phyloP scores from a whole-genome alignment of 2,113 vertebrate species.

The Recurvirostra avosetta region DNA sequence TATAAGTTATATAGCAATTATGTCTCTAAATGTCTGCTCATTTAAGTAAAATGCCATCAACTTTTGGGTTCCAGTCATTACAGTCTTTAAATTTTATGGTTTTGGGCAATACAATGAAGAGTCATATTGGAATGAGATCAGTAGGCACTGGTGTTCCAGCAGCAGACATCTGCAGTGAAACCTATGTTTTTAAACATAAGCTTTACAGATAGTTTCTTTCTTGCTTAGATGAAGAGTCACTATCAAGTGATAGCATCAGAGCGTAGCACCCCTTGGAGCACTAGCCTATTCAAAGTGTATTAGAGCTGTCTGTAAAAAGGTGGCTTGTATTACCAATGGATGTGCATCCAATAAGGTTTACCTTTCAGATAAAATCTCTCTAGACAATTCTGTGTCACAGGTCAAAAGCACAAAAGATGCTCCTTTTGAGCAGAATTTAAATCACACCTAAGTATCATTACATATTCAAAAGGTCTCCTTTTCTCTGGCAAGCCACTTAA shows the following conservation, averaged over 20 bases:
- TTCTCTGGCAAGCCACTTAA: not conserved
- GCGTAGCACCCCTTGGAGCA: not conserved
- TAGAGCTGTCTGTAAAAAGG: not conserved
- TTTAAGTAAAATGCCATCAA: not conserved
- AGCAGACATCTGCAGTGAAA: not conserved
- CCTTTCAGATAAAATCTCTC: not conserved
- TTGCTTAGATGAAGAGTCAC: not conserved
- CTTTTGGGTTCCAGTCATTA: not conserved
- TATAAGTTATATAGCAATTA: not conserved
- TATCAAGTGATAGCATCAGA: not conserved
- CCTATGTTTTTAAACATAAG: not conserved
- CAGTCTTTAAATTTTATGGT: not conserved
- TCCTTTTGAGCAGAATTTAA: not conserved
- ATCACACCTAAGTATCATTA: not conserved
- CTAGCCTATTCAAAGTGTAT: not conserved
- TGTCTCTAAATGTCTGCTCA: not conserved
- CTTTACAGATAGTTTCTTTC: not conserved
- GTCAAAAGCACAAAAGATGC: not conserved
- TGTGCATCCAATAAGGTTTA: not conserved
- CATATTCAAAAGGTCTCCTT: not conserved
- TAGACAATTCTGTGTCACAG: not conserved
- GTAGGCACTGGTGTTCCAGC: rapidly evolving
- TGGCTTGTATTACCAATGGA: not conserved
- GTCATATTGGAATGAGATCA: not conserved
- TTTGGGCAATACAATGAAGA: not conserved